A percentile compares a stretch with the other conserved stretches of the same genome.
Conservation (phyloP, 2,888 invertebrate species). For the Eupithecia vulgata region DNA sequence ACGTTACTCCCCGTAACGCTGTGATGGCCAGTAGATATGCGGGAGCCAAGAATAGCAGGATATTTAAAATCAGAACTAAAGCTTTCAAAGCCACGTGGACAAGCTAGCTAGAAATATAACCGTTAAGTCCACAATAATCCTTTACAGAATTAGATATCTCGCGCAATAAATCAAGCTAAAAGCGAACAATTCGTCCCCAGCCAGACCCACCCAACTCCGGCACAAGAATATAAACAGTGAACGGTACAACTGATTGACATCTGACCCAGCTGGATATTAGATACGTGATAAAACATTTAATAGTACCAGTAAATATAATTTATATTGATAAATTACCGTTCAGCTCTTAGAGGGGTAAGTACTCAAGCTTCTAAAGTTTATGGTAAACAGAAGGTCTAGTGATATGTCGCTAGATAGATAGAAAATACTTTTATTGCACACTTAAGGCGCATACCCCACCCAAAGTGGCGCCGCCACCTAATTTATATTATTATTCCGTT, state of each 20-base stretch:
- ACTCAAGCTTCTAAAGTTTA: neutral
- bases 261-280: slow-evolving; percentile 39
- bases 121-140: slow-evolving; percentile 12
- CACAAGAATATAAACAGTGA: slow-evolving; percentile 14
- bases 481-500: too few species aligned
- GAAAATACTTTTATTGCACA: too few species aligned
- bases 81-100: neutral
- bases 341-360: neutral
- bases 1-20: too few species aligned
- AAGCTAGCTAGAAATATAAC: slow-evolving; percentile 8
- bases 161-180: slow-evolving; percentile 16
- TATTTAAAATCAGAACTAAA: neutral
- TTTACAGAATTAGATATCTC: slow-evolving; percentile 6
- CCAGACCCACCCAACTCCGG: slow-evolving; percentile 28
- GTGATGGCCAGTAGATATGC: too few species aligned
- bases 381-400: neutral
- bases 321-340: slow-evolving; percentile 38
- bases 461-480: too few species aligned
- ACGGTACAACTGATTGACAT: slow-evolving; percentile 46
- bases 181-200: slow-evolving; percentile 14
- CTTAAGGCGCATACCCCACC: too few species aligned
- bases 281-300: slow-evolving; percentile 40
- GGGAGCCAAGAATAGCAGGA: neutral
- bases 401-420: too few species aligned
- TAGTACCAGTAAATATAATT: slow-evolving; percentile 35